Conservation (phyloP, 2,888 invertebrate species). For the Drosophila kuntzei region DNA sequence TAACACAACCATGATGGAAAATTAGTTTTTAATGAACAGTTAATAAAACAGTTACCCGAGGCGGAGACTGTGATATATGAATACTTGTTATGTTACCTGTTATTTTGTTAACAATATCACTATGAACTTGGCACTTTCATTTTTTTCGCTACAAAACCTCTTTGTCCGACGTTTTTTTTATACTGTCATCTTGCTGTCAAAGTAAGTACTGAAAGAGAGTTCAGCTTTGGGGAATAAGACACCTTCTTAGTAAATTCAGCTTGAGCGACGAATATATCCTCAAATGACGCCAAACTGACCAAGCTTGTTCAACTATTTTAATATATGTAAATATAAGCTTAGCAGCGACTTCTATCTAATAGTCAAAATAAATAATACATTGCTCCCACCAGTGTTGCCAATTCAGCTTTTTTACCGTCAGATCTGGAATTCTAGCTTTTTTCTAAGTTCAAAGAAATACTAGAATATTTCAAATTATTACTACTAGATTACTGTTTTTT, state of each 20-base stretch:
- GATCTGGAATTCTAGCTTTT: no score
- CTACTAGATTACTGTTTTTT: no score
- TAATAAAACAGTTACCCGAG: no score
- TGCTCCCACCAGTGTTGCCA: no score
- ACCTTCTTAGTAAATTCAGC: slow-evolving; percentile 9
- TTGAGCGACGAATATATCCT: slow-evolving; percentile 43
- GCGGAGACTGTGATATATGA: neutral
- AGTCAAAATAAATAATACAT: slow-evolving; percentile 3
- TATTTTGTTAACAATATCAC: neutral
- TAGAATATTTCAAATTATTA: no score
- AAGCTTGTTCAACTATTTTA: slow-evolving; percentile 36
- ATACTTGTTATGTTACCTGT: no score
- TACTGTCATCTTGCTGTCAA: neutral
- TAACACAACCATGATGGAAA: no score
- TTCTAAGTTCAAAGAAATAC: no score
- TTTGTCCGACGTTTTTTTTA: neutral
- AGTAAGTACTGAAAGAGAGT: neutral
- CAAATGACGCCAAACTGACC: slow-evolving; percentile 13
- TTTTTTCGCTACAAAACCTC: neutral
- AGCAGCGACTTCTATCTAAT: neutral
- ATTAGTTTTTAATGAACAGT: no score
- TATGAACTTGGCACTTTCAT: neutral
- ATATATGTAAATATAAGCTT: slow-evolving; percentile 9
- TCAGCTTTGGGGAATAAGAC: neutral
- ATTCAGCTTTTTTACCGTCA: no score